phyloP scores from a whole-genome alignment of 1,140 invertebrate genomes.

The Drosophila kikkawai region DNA sequence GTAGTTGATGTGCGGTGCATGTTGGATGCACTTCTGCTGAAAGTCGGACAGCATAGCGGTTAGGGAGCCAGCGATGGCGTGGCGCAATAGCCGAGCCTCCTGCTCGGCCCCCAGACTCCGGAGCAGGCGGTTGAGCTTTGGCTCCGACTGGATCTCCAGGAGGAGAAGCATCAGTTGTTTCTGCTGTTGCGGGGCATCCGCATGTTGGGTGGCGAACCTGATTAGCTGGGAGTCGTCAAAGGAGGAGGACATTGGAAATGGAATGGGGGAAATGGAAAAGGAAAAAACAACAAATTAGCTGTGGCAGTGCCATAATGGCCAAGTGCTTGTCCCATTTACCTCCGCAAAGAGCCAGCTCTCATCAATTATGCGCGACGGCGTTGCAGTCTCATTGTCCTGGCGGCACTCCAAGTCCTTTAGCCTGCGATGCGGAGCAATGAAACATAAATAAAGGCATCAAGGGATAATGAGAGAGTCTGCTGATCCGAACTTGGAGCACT shows the following conservation, averaged over 20 bases:
- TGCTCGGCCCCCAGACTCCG: slow-evolving; percentile 61
- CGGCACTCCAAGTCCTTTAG: slow-evolving; percentile 69
- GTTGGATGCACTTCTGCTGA: slow-evolving; percentile 81
- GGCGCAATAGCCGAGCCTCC: slow-evolving; percentile 64
- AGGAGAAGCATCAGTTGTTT: slow-evolving; percentile 71
- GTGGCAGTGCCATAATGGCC: slow-evolving; percentile 42
- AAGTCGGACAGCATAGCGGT: slow-evolving; percentile 70
- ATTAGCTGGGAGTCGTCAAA: slow-evolving; percentile 67
- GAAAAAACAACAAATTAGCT: slow-evolving; percentile 58
- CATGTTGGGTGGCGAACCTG: slow-evolving; percentile 79
- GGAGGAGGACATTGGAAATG: not conserved
- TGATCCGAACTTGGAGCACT: slow-evolving; percentile 32
- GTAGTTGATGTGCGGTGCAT: slow-evolving; percentile 84
- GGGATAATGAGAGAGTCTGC: slow-evolving; percentile 35
- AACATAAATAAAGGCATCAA: slow-evolving; percentile 59
- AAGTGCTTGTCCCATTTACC: slow-evolving; percentile 69
- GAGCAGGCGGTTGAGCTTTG: slow-evolving; percentile 74
- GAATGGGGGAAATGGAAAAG: not conserved
- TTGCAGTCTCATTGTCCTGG: slow-evolving; percentile 57
- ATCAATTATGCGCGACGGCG: slow-evolving; percentile 80
- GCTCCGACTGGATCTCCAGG: slow-evolving; percentile 79
- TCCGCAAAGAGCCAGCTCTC: slow-evolving; percentile 83
- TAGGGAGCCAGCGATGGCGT: slow-evolving; percentile 68
- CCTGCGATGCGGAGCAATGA: slow-evolving; percentile 51
- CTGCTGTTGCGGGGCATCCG: slow-evolving; percentile 70